These are phyloP conservation scores for Psephotus haematonotus DNA, from an alignment of 2,113 vertebrate genomes.

Conservation along the genomic window DNA sequence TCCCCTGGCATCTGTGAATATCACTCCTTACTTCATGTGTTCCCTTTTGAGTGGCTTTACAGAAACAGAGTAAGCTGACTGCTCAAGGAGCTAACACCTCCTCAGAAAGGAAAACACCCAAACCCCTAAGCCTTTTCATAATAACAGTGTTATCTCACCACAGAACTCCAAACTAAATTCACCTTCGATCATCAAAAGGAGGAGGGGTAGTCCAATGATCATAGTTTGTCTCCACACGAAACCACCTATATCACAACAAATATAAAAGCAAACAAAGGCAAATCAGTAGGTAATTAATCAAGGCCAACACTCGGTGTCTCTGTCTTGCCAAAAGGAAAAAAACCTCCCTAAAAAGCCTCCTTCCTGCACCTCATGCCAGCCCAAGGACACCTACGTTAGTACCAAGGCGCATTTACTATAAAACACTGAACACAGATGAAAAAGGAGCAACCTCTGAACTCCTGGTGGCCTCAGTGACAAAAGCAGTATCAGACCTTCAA, in stretches of 20 bases:
- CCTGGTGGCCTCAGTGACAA: background rate
- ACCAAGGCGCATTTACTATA: background rate
- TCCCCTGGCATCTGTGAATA: background rate
- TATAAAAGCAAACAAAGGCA: background rate
- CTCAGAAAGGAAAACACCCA: background rate
- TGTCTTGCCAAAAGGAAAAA: background rate
- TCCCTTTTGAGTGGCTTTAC: background rate
- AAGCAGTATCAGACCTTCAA: background rate
- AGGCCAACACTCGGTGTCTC: background rate
- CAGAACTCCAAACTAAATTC: background rate
- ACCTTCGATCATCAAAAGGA: slow-evolving; percentile 83
- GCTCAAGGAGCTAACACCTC: background rate
- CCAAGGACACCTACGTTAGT: background rate
- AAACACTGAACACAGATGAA: accelerated
- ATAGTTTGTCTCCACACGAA: slow-evolving; percentile 91
- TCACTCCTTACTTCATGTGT: accelerated
- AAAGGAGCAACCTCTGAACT: background rate
- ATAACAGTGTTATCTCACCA: no score
- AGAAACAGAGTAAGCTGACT: background rate
- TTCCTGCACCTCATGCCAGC: background rate
- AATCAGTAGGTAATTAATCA: background rate
- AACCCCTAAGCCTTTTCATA: background rate
- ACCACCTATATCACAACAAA: slow-evolving; percentile 82
- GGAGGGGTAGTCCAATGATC: slow-evolving; percentile 91
- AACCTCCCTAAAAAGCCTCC: background rate